Base-by-base conservation (phyloP, 2,888 invertebrate genomes). In the Aleiodes testaceus region DNA sequence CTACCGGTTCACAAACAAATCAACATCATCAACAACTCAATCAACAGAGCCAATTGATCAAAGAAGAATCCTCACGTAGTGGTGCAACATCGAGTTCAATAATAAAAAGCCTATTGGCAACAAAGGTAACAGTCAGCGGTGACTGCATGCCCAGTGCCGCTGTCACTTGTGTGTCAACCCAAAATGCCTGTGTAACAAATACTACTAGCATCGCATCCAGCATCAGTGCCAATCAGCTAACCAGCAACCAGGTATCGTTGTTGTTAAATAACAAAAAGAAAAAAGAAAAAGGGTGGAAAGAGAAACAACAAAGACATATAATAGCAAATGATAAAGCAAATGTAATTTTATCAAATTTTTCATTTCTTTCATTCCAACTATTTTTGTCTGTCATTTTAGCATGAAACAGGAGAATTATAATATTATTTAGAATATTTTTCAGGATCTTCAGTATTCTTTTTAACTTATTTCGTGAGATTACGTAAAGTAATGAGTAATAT, bases 91-190 rank as follows among this genome's bases (percentile, higher is more conserved):
- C 92, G 84, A 94, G 95, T 66, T 95, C 96, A 73, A 91, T 97
- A 80, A 97, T 97, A 87, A 97, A 97, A 89, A 97, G 95, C 89
- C 91, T 98, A 79, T 90, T 98, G 88, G 97, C 97, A 81, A 96
- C 95, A 89, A 98, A 97, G 93, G 96, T 97, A 90, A 91, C 87
- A 77, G 80, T 85, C 84, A 85, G 86, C 85, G 85, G 90, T 89
- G 90, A 90, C 88, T 90, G 89, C 89, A 89, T 89, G 86, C 84
- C 86, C 84, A 82, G 84, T 81, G 84, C 84, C 84, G 85, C 85
- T 81, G 86, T 83, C 75, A 84, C 84, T 82, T 87, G 87, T 87
- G 87, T 87, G 85, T 82, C 84, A 81, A 79, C 85, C 82, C 83
- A 84, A 81, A 81, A 85, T 83, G 84, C 85, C 85, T 85, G 85